Base-by-base conservation (phyloP, 2,888 invertebrate species). In the Nemapogon koenigi region DNA sequence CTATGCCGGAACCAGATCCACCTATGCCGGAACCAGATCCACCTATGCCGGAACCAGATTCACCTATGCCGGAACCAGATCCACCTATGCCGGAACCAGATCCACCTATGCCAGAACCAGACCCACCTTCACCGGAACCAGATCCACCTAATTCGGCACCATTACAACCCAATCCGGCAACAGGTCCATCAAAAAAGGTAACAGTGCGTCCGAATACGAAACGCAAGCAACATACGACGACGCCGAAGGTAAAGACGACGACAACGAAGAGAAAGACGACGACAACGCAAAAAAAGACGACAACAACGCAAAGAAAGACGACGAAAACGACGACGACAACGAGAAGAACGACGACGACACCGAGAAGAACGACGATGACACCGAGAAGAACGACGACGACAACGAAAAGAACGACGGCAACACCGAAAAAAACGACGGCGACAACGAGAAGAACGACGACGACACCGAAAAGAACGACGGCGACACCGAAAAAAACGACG, bases 351-450 rank as follows among this genome's bases (percentile, higher is more conserved):
- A 28, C 43, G 2, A 36, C 37, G n/a, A 41, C 39, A 4, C 4
- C 19, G 1, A 10, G 25, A 2, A 18, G 29, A 11, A 19, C 35
- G 29, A 35, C 37, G 13, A 14, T 29, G 8, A 19, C 41, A 3
- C 10, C 43, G 7, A 28, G 39, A 7, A 28, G 41, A 3, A 16
- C 38, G 13, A 2, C 46, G 8, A 31, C 38, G 8, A 36, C 41
- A 3, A 37, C 41, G 16, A 28, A 3, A 16, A 31, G 1, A 6
- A 28, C 14, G n/a, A n/a, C n/a, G n/a, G n/a, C n/a, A n/a, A n/a
- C n/a, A n/a, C n/a, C n/a, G n/a, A n/a, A n/a, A n/a, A 18, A 42
- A 10, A 40, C 48, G 1, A 35, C 42, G 2, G 31, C 46, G 1
- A 28, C 38, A 27, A 33, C 42, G 10, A 29, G 37, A 6, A 28